These are phyloP conservation scores for Urocolius indicus DNA, from an alignment of 2,113 vertebrate genomes.

Conservation along the genomic window DNA sequence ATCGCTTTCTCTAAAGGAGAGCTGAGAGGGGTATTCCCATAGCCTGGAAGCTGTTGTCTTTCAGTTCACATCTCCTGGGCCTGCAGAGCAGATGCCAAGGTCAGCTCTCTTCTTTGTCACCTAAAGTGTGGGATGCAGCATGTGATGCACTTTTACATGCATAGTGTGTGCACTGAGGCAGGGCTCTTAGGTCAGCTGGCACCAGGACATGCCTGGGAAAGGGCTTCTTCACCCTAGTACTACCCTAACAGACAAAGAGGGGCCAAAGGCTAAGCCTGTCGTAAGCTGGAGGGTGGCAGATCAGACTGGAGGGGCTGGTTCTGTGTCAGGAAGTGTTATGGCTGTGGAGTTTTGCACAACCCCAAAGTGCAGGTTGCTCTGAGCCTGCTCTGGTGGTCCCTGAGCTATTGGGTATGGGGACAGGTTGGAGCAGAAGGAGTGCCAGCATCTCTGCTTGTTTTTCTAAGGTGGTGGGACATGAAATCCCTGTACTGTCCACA, in stretches of 20 bases:
- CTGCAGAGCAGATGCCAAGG: conserved; percentile 7
- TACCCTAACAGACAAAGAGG: not conserved
- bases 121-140: not conserved
- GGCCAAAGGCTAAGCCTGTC: not conserved
- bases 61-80: conserved; percentile 56
- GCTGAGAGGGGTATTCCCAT: conserved; percentile 24
- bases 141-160: not conserved
- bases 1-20: conserved; percentile 81
- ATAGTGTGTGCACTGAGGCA: not conserved
- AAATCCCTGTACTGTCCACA: fast-evolving
- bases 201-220: not conserved
- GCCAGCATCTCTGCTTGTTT: not conserved
- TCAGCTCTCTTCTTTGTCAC: not conserved
- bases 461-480: not conserved
- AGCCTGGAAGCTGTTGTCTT: conserved; percentile 72
- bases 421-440: not conserved
- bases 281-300: not conserved
- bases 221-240: not conserved
- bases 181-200: not conserved
- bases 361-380: not conserved
- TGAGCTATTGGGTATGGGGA: not conserved
- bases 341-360: not conserved
- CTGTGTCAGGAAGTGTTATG: not conserved
- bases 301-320: not conserved
- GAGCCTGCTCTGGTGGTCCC: not conserved